Conservation (phyloP, 2,797 vertebrate species). For the Florisuga fusca region DNA sequence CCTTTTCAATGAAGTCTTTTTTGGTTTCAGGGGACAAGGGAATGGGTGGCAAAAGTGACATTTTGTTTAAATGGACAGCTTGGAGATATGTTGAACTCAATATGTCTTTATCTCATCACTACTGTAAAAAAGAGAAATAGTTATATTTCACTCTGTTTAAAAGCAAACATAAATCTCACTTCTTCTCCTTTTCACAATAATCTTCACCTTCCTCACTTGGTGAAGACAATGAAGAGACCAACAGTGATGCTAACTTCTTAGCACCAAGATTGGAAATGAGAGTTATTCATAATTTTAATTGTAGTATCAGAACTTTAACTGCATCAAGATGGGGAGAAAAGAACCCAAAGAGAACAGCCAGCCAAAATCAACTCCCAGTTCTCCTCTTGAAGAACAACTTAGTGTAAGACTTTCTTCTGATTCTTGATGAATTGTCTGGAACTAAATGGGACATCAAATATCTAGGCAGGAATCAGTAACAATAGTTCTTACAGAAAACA, state of each 20-base stretch:
- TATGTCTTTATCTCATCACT: neutral
- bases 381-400: neutral
- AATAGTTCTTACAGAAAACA: neutral
- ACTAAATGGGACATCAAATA: neutral
- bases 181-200: neutral
- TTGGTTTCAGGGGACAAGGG: neutral
- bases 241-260: neutral
- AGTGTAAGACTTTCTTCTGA: neutral
- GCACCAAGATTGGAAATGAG: neutral
- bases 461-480: neutral
- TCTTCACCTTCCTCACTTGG: neutral
- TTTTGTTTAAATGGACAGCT: neutral
- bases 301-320: neutral
- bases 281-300: neutral
- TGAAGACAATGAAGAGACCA: neutral
- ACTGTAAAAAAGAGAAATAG: neutral
- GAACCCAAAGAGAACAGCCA: neutral
- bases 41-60: neutral
- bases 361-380: neutral
- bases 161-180: neutral
- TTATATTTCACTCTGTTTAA: neutral
- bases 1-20: neutral
- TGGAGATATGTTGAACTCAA: neutral
- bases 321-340: neutral
- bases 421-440: neutral